Base-by-base conservation (phyloP, 1,140 invertebrate species). In the Aradophagus sp. region DNA sequence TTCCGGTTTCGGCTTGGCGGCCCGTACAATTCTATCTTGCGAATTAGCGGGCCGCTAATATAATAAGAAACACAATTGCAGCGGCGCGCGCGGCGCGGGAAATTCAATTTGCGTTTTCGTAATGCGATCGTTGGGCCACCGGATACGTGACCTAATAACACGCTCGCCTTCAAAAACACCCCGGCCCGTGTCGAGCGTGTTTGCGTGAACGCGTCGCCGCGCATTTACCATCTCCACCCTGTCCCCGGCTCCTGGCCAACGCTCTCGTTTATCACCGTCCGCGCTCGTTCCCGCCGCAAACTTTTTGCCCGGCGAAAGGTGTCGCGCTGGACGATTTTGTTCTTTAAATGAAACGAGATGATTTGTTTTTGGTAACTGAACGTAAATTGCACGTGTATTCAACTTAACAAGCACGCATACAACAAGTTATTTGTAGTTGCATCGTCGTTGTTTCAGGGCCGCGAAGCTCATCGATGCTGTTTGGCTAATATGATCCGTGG, bases 81-180 rank as follows among this genome's bases (percentile, higher is more conserved):
- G 47, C n/a, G 16, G 32, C 47, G 48, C 52, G 39, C 41, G 59
- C 42, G n/a, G 27, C 55, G 52, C 23, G 34, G 38, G 31, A 73
- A 67, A 67, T 72, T 65, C 41, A 72, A 72, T 66, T 72, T 62
- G 56, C 50, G 68, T 66, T 66, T 62, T 66, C 55, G 42, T 56
- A 66, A 50, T 66, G 23, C 48, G 47, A 61, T 52, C 42, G 66
- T 50, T 36, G 44, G 39, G 68, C 44, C 55, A 61, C 47, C 20
- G 31, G 16, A 65, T 65, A 71, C 68, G 68, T 71, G 68, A 71
- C 61, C 61, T 38, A 71, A 71, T 71, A 63, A 63, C 44, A 34
- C 35, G 14, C 48, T 62, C 50, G 26, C 23, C 20, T 47, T 42
- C 34, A 56, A 55, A 56, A 41, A n/a, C 11, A 32, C 17, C 15